Conservation (phyloP, 2,797 vertebrate species). For the Rhynchonycteris naso region DNA sequence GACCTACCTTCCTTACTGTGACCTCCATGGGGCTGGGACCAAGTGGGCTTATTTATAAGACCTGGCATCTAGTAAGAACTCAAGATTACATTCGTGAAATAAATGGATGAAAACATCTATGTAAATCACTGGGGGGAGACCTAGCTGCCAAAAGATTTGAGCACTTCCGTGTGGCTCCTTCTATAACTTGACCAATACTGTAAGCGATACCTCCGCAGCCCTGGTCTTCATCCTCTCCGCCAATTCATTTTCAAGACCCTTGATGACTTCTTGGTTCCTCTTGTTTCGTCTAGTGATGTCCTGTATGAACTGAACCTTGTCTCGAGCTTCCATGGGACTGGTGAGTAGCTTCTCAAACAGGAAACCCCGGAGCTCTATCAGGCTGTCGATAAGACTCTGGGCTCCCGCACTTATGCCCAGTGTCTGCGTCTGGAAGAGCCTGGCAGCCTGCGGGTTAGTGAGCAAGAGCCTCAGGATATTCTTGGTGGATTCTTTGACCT, state of each 20-base stretch:
- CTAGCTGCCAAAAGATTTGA: not conserved
- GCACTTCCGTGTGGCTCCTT: accelerated
- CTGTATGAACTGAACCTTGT: slow-evolving; percentile 78
- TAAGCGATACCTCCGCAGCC: slow-evolving; percentile 83
- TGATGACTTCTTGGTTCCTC: slow-evolving; percentile 76
- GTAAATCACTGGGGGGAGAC: not conserved
- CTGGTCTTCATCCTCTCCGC: slow-evolving; percentile 65
- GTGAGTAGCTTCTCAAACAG: slow-evolving; percentile 87
- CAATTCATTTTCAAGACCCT: slow-evolving; percentile 79
- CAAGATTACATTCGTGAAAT: not conserved
- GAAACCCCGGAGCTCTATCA: slow-evolving; percentile 86
- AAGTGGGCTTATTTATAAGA: not conserved
- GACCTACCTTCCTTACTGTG: not conserved
- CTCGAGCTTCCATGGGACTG: slow-evolving; percentile 83
- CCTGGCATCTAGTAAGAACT: not conserved
- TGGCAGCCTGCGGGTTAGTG: slow-evolving; percentile 70
- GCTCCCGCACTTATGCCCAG: not conserved
- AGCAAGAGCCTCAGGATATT: slow-evolving; percentile 86
- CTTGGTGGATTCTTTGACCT: slow-evolving; percentile 85
- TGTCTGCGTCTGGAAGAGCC: slow-evolving; percentile 71
- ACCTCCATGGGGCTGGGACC: not conserved
- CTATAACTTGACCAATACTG: accelerated
- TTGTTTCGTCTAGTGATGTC: slow-evolving; percentile 66
- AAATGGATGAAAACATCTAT: not conserved
- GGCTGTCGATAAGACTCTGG: slow-evolving; percentile 79